Evolutionary conservation across 2,113 vertebrate genomes (phyloP).

Genomic region (Ageneiosus marmoratus): DNA sequence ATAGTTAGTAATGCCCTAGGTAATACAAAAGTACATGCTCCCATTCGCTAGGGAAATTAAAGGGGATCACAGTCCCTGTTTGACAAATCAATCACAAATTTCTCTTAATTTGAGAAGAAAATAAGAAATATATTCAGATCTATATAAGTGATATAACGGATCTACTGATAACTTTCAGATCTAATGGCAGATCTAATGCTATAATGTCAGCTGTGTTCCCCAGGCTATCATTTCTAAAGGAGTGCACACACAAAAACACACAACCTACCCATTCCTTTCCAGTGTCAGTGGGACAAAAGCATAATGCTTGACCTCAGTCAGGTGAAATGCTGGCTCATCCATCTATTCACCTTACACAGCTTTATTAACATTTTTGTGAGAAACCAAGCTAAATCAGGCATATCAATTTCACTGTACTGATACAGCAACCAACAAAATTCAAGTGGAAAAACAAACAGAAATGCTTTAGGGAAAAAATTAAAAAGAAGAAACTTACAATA

Average conservation of each 20-base stretch:
- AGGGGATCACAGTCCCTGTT: conserved; percentile 7
- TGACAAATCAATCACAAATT: conserved; percentile 15
- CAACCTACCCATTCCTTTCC: conserved; percentile 29
- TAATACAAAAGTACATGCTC: conserved; percentile 1
- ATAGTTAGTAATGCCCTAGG: conserved; percentile 7
- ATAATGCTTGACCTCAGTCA: conserved; percentile 46
- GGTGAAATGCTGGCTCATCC: conserved; percentile 33
- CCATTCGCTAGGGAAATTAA: too few species aligned
- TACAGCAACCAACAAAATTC: background rate
- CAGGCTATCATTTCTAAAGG: conserved; percentile 30
- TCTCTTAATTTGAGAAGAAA: conserved; percentile 22
- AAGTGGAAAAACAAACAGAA: background rate
- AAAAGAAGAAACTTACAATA: background rate
- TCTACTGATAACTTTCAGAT: conserved; percentile 32
- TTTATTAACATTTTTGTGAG: background rate
- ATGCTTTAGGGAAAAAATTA: background rate
- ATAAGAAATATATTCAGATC: conserved; percentile 3
- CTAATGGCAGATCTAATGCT: conserved; percentile 14
- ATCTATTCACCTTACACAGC: background rate
- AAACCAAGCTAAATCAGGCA: background rate
- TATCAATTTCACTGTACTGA: too few species aligned
- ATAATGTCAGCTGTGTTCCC: conserved; percentile 20
- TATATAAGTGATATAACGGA: conserved; percentile 13
- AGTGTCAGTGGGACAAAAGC: conserved; percentile 16
- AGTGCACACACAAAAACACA: conserved; percentile 17